Evolutionary conservation across 2,113 vertebrate species (phyloP), one percentile per base, ranked within the genome.

Genomic region (Sinosuthora webbiana): DNA sequence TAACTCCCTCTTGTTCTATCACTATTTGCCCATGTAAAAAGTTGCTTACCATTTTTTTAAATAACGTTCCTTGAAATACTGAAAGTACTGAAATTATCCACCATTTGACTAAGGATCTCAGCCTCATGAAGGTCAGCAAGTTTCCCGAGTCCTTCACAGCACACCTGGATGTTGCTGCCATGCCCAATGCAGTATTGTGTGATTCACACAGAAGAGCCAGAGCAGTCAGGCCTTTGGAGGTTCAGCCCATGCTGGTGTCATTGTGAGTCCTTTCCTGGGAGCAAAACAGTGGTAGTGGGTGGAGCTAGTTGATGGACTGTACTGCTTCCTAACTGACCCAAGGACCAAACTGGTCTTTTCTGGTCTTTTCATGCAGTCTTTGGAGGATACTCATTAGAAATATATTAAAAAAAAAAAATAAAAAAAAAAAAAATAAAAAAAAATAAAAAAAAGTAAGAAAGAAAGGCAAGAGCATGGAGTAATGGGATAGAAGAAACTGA

Each of bases 181-280:
- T 52, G 11, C 6, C 37, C 59, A 53, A 2, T 5, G 22, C 0
- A 3, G 8, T 24, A 4, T 5, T 68, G 16, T 28, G 19, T 49
- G 44, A 65, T 62, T 80, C 16, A 28, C 30, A 22, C 33, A n/a
- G 55, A 83, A 33, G 6, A 55, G 9, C 19, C 31, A 69, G 41
- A 28, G 19, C 10, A 64, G 7, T 41, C 44, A 83, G 52, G 23
- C 23, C 28, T 70, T 77, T 31, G 65, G 59, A 78, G 25, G 16
- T 23, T 70, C 35, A 95, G 24, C 13, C 22, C 11, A 2, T 49
- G 22, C 39, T 79, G 74, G 4, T 44, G 90, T 55, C 5, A 15
- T 15, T 31, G 33, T 53, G 11, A 20, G n/a, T 62, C 11, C 25
- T 78, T 79, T 89, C 17, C 33, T 64, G 31, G 14, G 17, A 17